These are phyloP conservation scores for Pristionchus japonicus DNA, from an alignment of 2,888 invertebrate species.

Conservation along the genomic window DNA sequence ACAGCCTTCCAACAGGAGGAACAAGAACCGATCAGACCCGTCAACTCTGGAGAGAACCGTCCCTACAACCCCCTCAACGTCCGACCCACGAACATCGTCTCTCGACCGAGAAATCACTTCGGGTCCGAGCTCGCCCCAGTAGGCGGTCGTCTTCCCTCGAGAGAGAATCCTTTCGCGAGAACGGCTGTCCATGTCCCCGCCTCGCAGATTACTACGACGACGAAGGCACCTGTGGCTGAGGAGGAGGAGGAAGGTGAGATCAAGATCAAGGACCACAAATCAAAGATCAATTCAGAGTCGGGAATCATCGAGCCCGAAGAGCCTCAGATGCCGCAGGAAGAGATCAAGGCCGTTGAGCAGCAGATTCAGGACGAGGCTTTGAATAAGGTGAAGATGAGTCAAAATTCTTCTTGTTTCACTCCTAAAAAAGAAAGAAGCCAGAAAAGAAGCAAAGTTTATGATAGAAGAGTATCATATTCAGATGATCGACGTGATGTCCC, in stretches of 20 bases:
- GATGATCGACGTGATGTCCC: conserved; percentile 31
- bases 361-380: conserved; percentile 41
- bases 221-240: background rate
- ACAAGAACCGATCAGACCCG: background rate
- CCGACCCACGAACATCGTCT: conserved; percentile 42
- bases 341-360: background rate
- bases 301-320: background rate
- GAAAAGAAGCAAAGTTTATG: background rate
- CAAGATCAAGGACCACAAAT: background rate
- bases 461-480: background rate
- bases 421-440: no score
- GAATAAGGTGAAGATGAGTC: conserved; percentile 2
- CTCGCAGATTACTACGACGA: background rate
- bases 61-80: conserved; percentile 45
- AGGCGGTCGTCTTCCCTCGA: conserved; percentile 24
- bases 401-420: no score
- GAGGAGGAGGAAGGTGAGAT: background rate
- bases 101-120: conserved; percentile 1
- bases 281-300: conserved; percentile 19
- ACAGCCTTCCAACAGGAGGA: background rate
- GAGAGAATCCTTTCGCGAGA: conserved; percentile 31
- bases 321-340: background rate
- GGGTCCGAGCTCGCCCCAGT: conserved; percentile 30
- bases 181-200: conserved; percentile 29
- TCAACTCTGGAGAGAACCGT: background rate